Base-by-base conservation (phyloP, 2,888 invertebrate species). In the Danaus chrysippus region DNA sequence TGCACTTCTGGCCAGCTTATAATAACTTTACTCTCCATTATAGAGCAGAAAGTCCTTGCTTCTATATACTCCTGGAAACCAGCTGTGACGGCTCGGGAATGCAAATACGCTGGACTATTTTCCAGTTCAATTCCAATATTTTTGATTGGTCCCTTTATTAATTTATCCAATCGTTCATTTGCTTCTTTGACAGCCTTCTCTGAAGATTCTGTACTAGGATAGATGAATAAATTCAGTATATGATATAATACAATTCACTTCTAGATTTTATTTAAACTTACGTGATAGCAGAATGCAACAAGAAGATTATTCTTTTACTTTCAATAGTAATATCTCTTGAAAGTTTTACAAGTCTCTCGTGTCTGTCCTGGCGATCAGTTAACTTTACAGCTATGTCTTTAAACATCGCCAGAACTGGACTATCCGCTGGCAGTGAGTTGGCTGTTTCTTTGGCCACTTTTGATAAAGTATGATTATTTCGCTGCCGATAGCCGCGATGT, bases 291-390 rank as follows among this genome's bases (percentile, higher is more conserved):
- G 95, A 94, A 80, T 98, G 98, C 17, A 98, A 84, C 11, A 96
- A 83, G 80, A 97, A 98, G 70, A 98, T 98, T 6, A 96, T 94
- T 64, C 97, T 90, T 79, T 98, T 98, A 83, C 97, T 96, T 76
- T 97, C 97, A 70, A 97, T 96, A 0, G 97, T 97, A 17, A 97
- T 93, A 76, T 97, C 97, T 34, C 97, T 91, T 66, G 95, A 93
- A 0, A 95, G 80, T 84, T 97, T 97, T 0, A 97, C 93, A 42
- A 98, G 92, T 54, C 96, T 89, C 78, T 98, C 98, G 74, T 95
- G 93, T 66, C 95, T 93, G 81, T 98, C 97, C 73, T 98, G 96
- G 68, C 95, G 95, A 0, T 91, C 91, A 72, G 96, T 96, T 44
- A 98, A 82, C 75, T 94, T 93, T 0, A 76, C 63, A 0, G 94